A percentile compares a stretch with the other conserved stretches of the same genome.
These are phyloP conservation scores for Pseudorhombus dupliciocellatus DNA, from an alignment of 2,113 vertebrate genomes.

Conservation along the genomic window DNA sequence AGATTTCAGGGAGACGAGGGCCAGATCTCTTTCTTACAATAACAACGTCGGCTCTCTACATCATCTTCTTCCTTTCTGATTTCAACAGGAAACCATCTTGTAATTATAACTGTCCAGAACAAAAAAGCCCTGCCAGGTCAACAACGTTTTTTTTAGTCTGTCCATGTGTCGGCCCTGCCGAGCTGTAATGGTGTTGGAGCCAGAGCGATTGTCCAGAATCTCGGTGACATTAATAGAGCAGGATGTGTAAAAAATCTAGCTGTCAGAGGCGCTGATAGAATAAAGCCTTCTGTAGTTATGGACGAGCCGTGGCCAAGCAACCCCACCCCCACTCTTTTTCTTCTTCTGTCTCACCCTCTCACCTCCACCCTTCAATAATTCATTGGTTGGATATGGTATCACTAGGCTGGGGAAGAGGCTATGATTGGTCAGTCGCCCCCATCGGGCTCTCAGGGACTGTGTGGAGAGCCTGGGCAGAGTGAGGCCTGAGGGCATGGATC, in stretches of 20 bases:
- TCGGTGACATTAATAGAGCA: conserved; percentile 52
- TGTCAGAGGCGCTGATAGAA: conserved; percentile 37
- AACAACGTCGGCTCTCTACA: not conserved
- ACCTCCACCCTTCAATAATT: conserved; percentile 39
- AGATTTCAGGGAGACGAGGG: no score
- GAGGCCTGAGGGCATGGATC: conserved; percentile 21
- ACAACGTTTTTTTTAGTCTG: not conserved
- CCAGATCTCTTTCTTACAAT: not conserved
- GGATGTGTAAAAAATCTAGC: conserved; percentile 45
- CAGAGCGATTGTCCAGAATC: conserved; percentile 34
- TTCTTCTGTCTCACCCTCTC: not conserved
- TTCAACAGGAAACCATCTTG: conserved; percentile 13
- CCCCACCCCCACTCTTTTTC: not conserved
- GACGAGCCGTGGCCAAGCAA: not conserved
- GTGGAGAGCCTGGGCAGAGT: not conserved
- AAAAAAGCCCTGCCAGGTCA: conserved; percentile 18
- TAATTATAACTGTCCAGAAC: conserved; percentile 8
- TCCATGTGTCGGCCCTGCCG: conserved; percentile 24
- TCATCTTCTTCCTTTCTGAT: conserved; percentile 1
- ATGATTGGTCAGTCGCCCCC: conserved; percentile 41
- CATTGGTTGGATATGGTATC: conserved; percentile 20
- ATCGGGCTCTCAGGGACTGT: not conserved
- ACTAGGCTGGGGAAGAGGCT: conserved; percentile 16
- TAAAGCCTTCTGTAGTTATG: conserved; percentile 17
- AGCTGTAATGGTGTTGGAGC: conserved; percentile 1